Percentiles rank a stretch among this genome's conserved stretches.
Evolutionary conservation across 2,113 vertebrate genomes (phyloP).

Genomic region (Chlamydotis undulata): DNA sequence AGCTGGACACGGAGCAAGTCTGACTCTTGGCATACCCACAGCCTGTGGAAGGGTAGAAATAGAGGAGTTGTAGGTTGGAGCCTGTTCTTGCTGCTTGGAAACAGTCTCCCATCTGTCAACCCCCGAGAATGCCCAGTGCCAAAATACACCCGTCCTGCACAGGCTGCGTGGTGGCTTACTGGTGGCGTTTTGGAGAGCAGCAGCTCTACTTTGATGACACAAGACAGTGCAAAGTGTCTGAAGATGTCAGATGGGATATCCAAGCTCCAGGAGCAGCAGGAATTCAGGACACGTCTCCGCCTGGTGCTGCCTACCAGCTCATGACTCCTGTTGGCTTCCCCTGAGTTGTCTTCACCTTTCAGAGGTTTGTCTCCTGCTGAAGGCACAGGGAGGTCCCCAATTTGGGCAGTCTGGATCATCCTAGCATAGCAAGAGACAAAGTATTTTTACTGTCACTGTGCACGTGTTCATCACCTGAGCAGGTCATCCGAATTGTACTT

Average conservation of each 20-base stretch:
- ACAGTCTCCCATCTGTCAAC: not conserved
- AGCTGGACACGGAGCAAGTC: not conserved
- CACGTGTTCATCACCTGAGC: not conserved
- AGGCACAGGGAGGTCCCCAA: not conserved
- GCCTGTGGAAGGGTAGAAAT: not conserved
- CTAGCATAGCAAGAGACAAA: rapidly evolving
- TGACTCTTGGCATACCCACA: not conserved
- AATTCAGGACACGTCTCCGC: not conserved
- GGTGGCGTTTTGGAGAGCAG: not conserved
- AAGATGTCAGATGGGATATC: not conserved
- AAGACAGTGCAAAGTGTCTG: not conserved
- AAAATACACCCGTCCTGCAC: not conserved
- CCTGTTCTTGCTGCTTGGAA: not conserved
- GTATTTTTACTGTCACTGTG: not conserved
- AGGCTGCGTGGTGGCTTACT: not conserved
- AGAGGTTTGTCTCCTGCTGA: not conserved
- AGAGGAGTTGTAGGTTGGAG: not conserved
- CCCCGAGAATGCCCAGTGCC: not conserved
- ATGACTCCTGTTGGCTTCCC: not conserved
- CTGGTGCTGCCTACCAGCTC: not conserved
- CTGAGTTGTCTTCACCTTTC: not conserved
- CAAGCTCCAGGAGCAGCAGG: not conserved
- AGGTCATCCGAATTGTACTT: not conserved
- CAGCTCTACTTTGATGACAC: not conserved
- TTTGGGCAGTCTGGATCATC: not conserved